These are phyloP conservation scores for Colius striatus DNA, from an alignment of 2,113 vertebrate genomes.

Conservation along the genomic window DNA sequence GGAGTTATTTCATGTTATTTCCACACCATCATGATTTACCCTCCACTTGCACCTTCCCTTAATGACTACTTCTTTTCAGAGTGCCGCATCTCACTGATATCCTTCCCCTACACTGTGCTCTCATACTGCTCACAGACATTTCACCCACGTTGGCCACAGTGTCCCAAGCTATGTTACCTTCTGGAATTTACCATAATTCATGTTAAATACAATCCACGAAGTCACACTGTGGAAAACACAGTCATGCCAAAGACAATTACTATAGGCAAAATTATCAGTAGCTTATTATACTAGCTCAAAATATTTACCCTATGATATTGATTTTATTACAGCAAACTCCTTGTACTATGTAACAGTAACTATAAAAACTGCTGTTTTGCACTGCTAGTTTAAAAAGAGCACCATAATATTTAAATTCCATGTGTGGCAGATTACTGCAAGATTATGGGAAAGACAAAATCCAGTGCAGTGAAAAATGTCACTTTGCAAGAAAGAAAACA, in stretches of 20 bases:
- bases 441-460: not conserved
- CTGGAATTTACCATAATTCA: not conserved
- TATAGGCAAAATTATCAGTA: not conserved
- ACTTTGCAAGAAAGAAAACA: not conserved
- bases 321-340: conserved; percentile 23
- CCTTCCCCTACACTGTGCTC: not conserved
- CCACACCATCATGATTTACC: not conserved
- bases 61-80: not conserved
- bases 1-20: not conserved
- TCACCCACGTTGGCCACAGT: not conserved
- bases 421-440: not conserved
- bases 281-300: not conserved
- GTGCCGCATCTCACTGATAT: not conserved
- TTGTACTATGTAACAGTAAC: not conserved
- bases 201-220: not conserved
- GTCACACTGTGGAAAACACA: not conserved
- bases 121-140: not conserved
- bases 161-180: not conserved
- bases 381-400: not conserved
- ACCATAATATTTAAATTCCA: conserved; percentile 4
- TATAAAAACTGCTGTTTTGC: conserved; percentile 7
- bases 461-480: not conserved
- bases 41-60: not conserved
- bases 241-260: not conserved
- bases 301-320: conserved; percentile 21